Evolutionary conservation across 2,113 vertebrate species (phyloP).

Genomic region (Eulacestoma nigropectus): DNA sequence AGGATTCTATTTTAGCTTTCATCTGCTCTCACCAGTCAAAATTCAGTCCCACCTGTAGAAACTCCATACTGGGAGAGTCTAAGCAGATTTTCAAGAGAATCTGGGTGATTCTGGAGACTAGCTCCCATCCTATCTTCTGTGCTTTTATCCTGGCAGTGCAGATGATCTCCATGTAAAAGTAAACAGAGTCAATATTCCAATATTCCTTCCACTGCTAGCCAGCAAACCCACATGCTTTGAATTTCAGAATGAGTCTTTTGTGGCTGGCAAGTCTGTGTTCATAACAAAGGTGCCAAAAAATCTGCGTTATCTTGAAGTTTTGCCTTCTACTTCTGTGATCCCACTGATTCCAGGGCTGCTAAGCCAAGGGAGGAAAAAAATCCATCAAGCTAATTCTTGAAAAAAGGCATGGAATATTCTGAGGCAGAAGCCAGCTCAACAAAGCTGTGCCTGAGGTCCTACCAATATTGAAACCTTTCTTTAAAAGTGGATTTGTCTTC

Average conservation of each 20-base stretch:
- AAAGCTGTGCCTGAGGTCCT: background rate
- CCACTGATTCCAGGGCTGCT: background rate
- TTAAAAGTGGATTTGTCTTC: background rate
- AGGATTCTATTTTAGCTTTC: background rate
- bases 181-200: background rate
- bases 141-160: background rate
- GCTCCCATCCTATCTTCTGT: background rate
- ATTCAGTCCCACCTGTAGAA: background rate
- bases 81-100: background rate
- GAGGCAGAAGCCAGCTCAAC: background rate
- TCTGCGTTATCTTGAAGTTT: background rate
- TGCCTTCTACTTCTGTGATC: background rate
- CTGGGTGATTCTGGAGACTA: background rate
- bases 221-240: background rate
- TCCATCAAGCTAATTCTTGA: background rate
- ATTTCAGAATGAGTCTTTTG: background rate
- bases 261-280: background rate
- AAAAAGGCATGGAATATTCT: background rate
- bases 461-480: background rate
- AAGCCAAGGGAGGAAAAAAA: background rate
- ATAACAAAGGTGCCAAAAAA: background rate
- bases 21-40: background rate
- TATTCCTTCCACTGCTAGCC: background rate
- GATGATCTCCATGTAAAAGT: background rate
- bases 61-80: fast-evolving